These are phyloP conservation scores for Acrocephalus scirpaceus DNA, from an alignment of 2,797 vertebrate species.

Conservation along the genomic window DNA sequence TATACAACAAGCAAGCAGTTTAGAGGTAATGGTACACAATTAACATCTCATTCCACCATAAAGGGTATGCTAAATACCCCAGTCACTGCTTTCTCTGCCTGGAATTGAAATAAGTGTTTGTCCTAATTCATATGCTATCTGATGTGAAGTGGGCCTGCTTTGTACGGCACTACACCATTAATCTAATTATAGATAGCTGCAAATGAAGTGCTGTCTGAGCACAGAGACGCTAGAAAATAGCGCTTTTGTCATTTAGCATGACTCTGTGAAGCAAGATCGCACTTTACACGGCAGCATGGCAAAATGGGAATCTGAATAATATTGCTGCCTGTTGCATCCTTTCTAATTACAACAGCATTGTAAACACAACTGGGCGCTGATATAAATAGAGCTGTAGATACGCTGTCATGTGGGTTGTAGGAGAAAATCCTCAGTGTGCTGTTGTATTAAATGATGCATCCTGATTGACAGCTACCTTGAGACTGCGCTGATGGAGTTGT, in stretches of 20 bases:
- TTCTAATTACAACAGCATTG: constrained; percentile 89
- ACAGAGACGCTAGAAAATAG: constrained; percentile 82
- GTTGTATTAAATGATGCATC: constrained; percentile 82
- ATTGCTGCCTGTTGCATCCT: constrained; percentile 89
- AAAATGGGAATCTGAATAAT: constrained; percentile 80
- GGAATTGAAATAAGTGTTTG: constrained; percentile 92
- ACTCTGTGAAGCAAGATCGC: constrained; percentile 83
- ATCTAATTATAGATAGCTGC: constrained; percentile 97
- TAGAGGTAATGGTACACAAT: constrained; percentile 99
- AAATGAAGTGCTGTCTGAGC: constrained; percentile 89
- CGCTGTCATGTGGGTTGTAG: constrained; percentile 89
- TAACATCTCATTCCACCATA: constrained; percentile 97
- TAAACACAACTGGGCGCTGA: constrained; percentile 85
- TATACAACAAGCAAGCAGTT: constrained; percentile 99
- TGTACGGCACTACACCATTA: constrained; percentile 90
- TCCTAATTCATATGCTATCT: constrained; percentile 90
- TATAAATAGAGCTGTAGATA: constrained; percentile 96
- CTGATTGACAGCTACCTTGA: constrained; percentile 99
- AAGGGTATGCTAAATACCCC: constrained; percentile 94
- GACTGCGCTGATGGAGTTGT: constrained; percentile 98
- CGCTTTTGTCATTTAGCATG: constrained; percentile 86
- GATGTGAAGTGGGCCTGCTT: constrained; percentile 90
- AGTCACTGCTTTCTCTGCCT: constrained; percentile 88
- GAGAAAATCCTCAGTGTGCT: constrained; percentile 87
- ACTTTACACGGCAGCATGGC: constrained; percentile 79